Evolutionary conservation across 2,888 invertebrate genomes (phyloP).

Genomic region (Caradrina kadenii): DNA sequence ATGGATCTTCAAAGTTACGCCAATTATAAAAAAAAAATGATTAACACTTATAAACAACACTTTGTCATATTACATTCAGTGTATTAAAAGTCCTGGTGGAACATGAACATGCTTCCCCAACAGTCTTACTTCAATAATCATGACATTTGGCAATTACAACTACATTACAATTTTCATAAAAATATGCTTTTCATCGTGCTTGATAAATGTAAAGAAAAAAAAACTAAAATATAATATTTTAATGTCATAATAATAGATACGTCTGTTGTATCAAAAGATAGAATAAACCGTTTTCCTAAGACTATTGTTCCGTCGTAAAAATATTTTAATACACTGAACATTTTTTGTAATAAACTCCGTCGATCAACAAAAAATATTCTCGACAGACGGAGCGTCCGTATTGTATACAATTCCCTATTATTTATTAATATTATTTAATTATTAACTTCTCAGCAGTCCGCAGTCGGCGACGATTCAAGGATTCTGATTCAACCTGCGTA

Average conservation of each 20-base stretch:
- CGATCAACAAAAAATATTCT: slow-evolving; percentile 44
- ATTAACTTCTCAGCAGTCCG: slow-evolving; percentile 54
- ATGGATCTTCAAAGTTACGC: slow-evolving; percentile 64
- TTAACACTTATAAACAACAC: slow-evolving; percentile 69
- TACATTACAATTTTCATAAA: slow-evolving; percentile 42
- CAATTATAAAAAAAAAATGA: slow-evolving; percentile 64
- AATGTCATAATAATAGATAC: slow-evolving; percentile 52
- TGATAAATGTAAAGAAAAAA: slow-evolving; percentile 42
- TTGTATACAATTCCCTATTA: slow-evolving; percentile 68
- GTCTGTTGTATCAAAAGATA: slow-evolving; percentile 42
- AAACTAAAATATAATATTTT: slow-evolving; percentile 44
- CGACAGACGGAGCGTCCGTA: slow-evolving; percentile 50
- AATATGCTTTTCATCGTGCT: slow-evolving; percentile 54
- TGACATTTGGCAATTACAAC: slow-evolving; percentile 35
- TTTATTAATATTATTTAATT: slow-evolving; percentile 64
- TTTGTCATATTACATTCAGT: slow-evolving; percentile 58
- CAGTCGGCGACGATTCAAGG: slow-evolving; percentile 75
- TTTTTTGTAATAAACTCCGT: slow-evolving; percentile 43
- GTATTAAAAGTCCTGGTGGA: slow-evolving; percentile 57
- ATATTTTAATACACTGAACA: slow-evolving; percentile 66
- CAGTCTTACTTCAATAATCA: slow-evolving; percentile 27
- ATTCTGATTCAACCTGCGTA: slow-evolving; percentile 90
- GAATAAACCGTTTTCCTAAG: slow-evolving; percentile 37
- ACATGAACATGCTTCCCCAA: slow-evolving; percentile 20
- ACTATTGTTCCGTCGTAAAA: slow-evolving; percentile 30